phyloP scores from a whole-genome alignment of 1,140 invertebrate genomes.

The Galendromus occidentalis region DNA sequence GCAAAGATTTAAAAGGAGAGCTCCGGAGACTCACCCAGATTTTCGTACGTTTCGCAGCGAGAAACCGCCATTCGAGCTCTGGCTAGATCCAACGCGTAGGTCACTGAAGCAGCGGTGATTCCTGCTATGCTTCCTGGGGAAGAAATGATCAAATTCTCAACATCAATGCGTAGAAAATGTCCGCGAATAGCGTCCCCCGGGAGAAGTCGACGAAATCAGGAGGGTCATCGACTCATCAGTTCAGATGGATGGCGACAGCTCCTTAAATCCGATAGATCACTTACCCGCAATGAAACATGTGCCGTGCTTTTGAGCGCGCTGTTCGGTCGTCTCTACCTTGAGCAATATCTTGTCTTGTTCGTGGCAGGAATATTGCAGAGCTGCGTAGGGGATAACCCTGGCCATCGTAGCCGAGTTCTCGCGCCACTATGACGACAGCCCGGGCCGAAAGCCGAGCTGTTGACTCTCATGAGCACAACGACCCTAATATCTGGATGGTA shows the following conservation, averaged over 20 bases:
- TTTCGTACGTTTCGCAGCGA: constrained; percentile 44
- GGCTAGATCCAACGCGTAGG: constrained; percentile 89
- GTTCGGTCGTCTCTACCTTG: constrained; percentile 34
- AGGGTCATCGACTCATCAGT: too few relatives aligned
- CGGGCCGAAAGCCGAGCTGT: too few relatives aligned
- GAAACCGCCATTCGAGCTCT: constrained; percentile 94
- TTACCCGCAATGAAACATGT: not conserved
- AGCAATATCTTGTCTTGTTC: constrained; percentile 83
- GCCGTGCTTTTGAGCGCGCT: not conserved
- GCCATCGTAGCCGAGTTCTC: constrained; percentile 97
- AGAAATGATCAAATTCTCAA: too few relatives aligned
- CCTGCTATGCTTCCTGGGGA: constrained; percentile 83
- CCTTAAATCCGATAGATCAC: not conserved
- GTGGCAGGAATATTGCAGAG: constrained; percentile 88
- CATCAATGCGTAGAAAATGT: too few relatives aligned
- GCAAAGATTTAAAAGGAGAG: constrained; percentile 14
- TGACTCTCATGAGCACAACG: too few relatives aligned
- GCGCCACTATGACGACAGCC: constrained; percentile 66
- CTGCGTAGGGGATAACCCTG: constrained; percentile 83
- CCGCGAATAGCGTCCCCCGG: too few relatives aligned
- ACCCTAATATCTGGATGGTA: too few relatives aligned
- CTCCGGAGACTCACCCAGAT: constrained; percentile 28
- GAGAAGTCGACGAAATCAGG: too few relatives aligned
- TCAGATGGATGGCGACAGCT: not conserved
- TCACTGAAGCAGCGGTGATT: constrained; percentile 71